A percentile compares a stretch with the other conserved stretches of the same genome.
These are phyloP conservation scores for Oligia strigilis DNA, from an alignment of 2,888 invertebrate species.

Conservation along the genomic window DNA sequence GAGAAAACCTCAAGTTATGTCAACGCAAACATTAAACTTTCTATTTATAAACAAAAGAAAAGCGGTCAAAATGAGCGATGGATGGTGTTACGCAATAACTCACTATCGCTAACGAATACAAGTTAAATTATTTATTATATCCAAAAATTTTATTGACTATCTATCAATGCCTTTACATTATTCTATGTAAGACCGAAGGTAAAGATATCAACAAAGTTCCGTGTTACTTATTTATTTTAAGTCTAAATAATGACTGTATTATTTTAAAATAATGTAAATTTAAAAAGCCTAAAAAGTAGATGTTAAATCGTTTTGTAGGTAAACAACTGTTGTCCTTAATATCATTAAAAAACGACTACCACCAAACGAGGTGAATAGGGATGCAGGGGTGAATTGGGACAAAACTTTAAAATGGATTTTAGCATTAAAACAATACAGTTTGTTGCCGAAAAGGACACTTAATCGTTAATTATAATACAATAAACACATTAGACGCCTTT, in stretches of 20 bases:
- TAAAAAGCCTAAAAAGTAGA: not conserved
- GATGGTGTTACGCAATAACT: slow-evolving; percentile 57
- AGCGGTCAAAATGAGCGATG: slow-evolving; percentile 33
- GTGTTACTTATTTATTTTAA: not conserved
- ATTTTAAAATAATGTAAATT: not conserved
- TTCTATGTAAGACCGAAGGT: not conserved
- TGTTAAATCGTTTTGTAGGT: not conserved
- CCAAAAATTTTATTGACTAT: not conserved
- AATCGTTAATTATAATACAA: too few relatives aligned
- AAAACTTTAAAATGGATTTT: too few relatives aligned
- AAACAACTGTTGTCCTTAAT: not conserved
- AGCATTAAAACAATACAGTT: too few relatives aligned
- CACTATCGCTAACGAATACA: slow-evolving; percentile 32
- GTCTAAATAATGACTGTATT: not conserved
- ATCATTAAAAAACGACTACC: not conserved
- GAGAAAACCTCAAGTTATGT: slow-evolving; percentile 59
- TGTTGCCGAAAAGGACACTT: too few relatives aligned
- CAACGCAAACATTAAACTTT: slow-evolving; percentile 56
- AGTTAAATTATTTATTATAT: slow-evolving; percentile 43
- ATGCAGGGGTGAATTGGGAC: too few relatives aligned
- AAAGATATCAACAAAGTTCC: not conserved
- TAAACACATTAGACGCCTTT: too few relatives aligned
- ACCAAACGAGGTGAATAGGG: too few relatives aligned
- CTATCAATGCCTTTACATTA: not conserved
- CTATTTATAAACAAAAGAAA: slow-evolving; percentile 66